These are phyloP conservation scores for Tragopan temminckii DNA, from an alignment of 2,797 vertebrate genomes.

Conservation along the genomic window DNA sequence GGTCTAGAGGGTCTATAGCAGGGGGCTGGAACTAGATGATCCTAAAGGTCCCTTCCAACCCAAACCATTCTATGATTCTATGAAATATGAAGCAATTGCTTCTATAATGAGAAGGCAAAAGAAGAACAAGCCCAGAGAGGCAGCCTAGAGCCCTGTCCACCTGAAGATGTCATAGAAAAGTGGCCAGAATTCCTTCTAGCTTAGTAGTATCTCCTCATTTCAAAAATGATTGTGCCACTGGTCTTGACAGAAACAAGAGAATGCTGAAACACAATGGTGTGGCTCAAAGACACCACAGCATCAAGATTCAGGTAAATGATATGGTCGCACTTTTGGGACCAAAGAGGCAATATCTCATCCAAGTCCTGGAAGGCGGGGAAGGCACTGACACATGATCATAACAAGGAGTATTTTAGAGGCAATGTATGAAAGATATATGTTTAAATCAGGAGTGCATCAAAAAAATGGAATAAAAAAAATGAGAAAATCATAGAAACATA, in stretches of 20 bases:
- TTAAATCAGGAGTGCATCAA: constrained; percentile 3
- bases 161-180: neutral
- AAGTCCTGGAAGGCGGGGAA: neutral
- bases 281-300: neutral
- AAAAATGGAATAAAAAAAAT: neutral
- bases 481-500: neutral
- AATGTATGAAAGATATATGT: neutral
- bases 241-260: neutral
- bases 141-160: neutral
- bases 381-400: neutral
- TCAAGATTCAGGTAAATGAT: neutral
- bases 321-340: neutral
- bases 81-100: neutral
- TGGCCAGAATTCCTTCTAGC: neutral
- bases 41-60: too few species aligned
- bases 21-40: too few species aligned
- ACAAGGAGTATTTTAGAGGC: neutral
- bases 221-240: too few species aligned
- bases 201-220: neutral
- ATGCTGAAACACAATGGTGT: neutral
- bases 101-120: neutral
- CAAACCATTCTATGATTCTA: too few species aligned
- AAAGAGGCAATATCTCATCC: neutral
- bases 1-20: too few species aligned
- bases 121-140: neutral